Percentiles rank a stretch among this genome's conserved stretches.
phyloP scores from a whole-genome alignment of 2,113 vertebrate species.

The Strix uralensis region DNA sequence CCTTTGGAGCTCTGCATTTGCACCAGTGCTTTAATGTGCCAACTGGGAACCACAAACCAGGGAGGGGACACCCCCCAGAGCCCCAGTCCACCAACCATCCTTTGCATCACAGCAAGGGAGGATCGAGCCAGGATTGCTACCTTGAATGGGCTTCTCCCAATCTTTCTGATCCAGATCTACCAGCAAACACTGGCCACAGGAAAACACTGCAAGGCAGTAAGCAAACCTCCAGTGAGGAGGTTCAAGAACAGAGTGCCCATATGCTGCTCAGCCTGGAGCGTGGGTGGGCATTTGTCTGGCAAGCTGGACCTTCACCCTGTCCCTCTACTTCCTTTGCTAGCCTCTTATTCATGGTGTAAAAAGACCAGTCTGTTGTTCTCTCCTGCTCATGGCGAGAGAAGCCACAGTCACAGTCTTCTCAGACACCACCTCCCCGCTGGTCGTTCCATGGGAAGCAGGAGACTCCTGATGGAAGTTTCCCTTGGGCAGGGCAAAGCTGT shows the following conservation, averaged over 20 bases:
- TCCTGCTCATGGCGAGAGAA: background rate
- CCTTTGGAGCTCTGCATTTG: background rate
- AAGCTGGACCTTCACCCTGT: background rate
- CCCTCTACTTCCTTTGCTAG: background rate
- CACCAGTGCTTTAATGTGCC: background rate
- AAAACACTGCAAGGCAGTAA: background rate
- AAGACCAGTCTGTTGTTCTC: background rate
- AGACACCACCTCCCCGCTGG: background rate
- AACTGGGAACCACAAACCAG: background rate
- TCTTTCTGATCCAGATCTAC: background rate
- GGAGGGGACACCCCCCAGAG: rapidly evolving
- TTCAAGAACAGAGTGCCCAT: background rate
- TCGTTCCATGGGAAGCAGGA: background rate
- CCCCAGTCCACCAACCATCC: background rate
- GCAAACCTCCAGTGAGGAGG: background rate
- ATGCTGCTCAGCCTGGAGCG: background rate
- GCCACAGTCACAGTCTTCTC: background rate
- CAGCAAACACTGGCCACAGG: background rate
- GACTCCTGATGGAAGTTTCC: background rate
- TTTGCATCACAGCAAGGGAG: background rate
- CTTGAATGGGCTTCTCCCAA: background rate
- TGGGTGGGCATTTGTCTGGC: background rate
- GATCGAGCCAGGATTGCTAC: background rate
- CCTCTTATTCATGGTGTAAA: background rate
- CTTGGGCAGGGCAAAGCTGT: background rate